Base-by-base conservation (phyloP, 1,140 invertebrate species). In the Nasonia longicornis region DNA sequence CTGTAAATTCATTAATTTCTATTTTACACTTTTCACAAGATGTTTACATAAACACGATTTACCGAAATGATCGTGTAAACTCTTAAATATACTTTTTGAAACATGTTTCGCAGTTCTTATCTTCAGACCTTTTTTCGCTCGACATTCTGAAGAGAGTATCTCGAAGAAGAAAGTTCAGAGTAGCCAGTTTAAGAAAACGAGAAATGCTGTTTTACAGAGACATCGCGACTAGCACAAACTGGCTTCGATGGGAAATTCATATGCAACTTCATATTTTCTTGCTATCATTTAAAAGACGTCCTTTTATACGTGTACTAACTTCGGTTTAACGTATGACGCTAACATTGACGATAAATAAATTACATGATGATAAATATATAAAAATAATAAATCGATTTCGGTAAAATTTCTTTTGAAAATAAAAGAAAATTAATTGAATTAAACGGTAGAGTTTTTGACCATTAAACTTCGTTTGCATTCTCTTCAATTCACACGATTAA, bases 221-320 rank as follows among this genome's bases (percentile, higher is more conserved):
- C 66, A 69, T 84, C 83, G 71, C 79, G 84, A 86, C 84, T 86
- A 85, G 85, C 85, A 85, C 84, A 85, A 86, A 86, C 85, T 85
- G 84, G 84, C 83, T 86, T 83, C 78, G 77, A 82, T 85, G 70
- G 58, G 81, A 82, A 82, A 83, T 77, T 83, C 79, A 83, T 79
- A 29, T 74, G 67, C 71, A 76, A 80, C 58, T 80, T 81, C 74
- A 58, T 80, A 14, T 82, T 71, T 67, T 73, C 67, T 66, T 45
- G 74, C 45, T 67, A 76, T 66, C 38, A 66, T 66, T 74, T 63
- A 69, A 70, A 64, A 64, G 48, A 77, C 52, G 45, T 81, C 67
- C 58, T 72, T 75, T 69, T 66, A 29, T 58, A 58, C 14, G 52
- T 58, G 52, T 58, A n/a, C n/a, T 72, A 66, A 29, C 16, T 72